Evolutionary conservation across 2,797 vertebrate species (phyloP).

Genomic region (Gobionotothen gibberifrons): DNA sequence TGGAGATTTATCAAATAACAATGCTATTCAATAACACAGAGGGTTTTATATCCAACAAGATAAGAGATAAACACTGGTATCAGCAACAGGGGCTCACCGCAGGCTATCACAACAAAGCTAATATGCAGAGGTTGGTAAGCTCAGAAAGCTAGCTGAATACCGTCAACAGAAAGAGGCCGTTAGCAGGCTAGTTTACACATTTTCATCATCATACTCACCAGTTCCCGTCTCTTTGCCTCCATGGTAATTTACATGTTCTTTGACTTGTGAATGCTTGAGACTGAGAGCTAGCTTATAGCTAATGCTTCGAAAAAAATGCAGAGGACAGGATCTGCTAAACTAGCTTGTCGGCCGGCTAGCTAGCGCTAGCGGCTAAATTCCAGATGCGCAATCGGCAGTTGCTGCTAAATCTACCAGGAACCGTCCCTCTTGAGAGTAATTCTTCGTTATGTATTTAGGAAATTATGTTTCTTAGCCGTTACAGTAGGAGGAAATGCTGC

Average conservation of each 20-base stretch:
- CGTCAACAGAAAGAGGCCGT: conserved; percentile 27
- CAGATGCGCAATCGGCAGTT: conserved; percentile 75
- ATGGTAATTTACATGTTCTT: conserved; percentile 69
- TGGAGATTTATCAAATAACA: no score
- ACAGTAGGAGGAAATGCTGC: not conserved
- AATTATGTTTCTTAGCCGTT: not conserved
- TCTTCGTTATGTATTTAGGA: not conserved
- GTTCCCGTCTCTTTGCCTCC: conserved; percentile 73
- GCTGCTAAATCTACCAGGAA: conserved; percentile 24
- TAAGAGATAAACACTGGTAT: not conserved
- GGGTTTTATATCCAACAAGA: not conserved
- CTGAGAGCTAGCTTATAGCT: conserved; percentile 37
- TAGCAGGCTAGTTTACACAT: not conserved
- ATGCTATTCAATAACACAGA: fast-evolving
- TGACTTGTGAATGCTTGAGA: conserved; percentile 7
- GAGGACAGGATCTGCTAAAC: conserved; percentile 19
- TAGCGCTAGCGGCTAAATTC: conserved; percentile 57
- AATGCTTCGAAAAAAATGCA: conserved; percentile 3
- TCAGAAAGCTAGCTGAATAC: conserved; percentile 31
- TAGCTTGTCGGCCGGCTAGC: conserved; percentile 43
- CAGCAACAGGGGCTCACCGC: conserved; percentile 21
- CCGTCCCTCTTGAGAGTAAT: conserved; percentile 12
- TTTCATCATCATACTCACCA: conserved; percentile 70
- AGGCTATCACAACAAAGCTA: conserved; percentile 72
- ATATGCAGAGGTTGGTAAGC: conserved; percentile 11